These are phyloP conservation scores for Tachina fera DNA, from an alignment of 2,888 invertebrate species.

Conservation along the genomic window DNA sequence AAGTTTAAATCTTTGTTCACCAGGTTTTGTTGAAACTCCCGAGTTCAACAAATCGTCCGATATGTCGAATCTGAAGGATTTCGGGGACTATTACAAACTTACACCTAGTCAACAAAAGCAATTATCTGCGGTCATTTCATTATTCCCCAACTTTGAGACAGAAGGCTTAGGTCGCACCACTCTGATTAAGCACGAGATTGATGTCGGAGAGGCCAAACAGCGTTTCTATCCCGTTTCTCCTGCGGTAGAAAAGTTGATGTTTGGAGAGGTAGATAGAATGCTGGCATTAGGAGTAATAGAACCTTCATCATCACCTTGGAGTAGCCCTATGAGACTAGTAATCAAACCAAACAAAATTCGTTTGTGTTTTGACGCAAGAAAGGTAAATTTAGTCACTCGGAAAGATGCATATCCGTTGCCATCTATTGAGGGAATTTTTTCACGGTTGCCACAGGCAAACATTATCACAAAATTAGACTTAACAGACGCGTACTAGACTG, in stretches of 20 bases:
- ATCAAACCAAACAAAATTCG: conserved; percentile 19
- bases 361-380: conserved; percentile 30
- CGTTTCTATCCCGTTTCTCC: conserved; percentile 12
- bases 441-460: conserved; percentile 7
- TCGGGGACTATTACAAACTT: too few relatives aligned
- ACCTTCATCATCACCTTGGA: background rate
- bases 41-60: too few relatives aligned
- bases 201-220: background rate
- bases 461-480: conserved; percentile 5
- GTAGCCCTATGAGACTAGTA: conserved; percentile 8
- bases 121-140: too few relatives aligned
- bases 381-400: background rate
- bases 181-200: too few relatives aligned
- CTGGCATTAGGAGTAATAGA: conserved; percentile 7
- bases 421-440: conserved; percentile 1
- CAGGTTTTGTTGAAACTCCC: too few relatives aligned
- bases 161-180: too few relatives aligned
- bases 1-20: too few relatives aligned
- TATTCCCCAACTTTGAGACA: too few relatives aligned
- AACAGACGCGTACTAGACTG: too few relatives aligned
- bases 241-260: conserved; percentile 1
- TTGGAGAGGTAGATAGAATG: conserved; percentile 8
- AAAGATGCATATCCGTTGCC: background rate
- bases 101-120: too few relatives aligned
- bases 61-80: too few relatives aligned